Conservation (phyloP, 2,888 invertebrate genomes). For the Exocentrus adspersus region DNA sequence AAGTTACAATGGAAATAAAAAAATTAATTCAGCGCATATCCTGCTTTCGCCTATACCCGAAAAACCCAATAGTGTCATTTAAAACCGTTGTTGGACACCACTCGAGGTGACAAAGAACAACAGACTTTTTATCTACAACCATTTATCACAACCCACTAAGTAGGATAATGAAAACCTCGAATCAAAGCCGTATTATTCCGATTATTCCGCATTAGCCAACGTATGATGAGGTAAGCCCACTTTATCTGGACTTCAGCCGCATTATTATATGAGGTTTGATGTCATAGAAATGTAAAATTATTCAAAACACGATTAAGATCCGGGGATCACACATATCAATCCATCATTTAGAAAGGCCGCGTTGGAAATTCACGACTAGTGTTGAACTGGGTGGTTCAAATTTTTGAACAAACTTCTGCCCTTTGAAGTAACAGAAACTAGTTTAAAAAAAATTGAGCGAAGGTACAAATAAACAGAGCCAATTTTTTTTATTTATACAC, state of each 20-base stretch:
- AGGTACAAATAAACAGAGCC: too few species aligned
- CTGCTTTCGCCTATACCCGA: neutral
- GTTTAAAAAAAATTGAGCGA: too few species aligned
- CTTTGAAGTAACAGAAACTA: too few species aligned
- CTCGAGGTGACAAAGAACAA: neutral
- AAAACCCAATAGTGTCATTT: neutral
- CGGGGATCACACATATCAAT: constrained; percentile 1
- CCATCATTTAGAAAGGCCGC: constrained; percentile 10
- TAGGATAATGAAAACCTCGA: neutral
- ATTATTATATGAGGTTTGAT: constrained; percentile 13
- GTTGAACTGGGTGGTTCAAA: neutral
- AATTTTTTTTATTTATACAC: neutral
- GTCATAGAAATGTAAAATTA: constrained; percentile 20
- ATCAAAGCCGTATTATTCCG: neutral
- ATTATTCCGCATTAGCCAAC: constrained; percentile 2
- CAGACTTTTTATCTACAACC: neutral
- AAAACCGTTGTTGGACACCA: neutral
- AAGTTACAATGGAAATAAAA: too few species aligned
- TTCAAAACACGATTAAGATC: constrained; percentile 17
- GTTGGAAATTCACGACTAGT: constrained; percentile 5
- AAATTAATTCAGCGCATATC: neutral
- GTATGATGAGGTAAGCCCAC: constrained; percentile 7
- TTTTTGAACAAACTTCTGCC: too few species aligned
- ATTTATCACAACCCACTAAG: constrained; percentile 15
- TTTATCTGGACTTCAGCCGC: constrained; percentile 1